phyloP scores from a whole-genome alignment of 2,888 invertebrate species.

The Cerceris rybyensis region DNA sequence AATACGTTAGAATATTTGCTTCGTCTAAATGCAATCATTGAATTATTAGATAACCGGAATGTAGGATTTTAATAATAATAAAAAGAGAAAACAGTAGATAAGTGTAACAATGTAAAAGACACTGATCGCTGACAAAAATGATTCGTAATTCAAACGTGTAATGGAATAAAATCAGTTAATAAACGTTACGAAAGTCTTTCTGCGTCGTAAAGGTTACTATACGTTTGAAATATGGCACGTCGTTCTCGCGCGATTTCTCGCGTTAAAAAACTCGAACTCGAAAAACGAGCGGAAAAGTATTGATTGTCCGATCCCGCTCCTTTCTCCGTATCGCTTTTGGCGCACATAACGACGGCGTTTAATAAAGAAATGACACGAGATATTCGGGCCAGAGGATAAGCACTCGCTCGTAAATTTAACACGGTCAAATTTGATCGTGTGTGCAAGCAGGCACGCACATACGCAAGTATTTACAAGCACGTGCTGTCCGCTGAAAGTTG shows the following conservation, averaged over 20 bases:
- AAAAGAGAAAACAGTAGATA: too few species aligned
- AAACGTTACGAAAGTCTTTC: too few species aligned
- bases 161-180: too few species aligned
- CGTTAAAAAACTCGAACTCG: not conserved
- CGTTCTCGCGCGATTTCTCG: not conserved
- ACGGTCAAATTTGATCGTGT: not conserved
- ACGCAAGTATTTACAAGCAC: slow-evolving; percentile 2
- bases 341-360: slow-evolving; percentile 60
- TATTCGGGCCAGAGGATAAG: slow-evolving; percentile 70
- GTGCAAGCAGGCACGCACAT: slow-evolving; percentile 8
- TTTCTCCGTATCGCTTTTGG: slow-evolving; percentile 9
- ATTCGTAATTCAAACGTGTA: too few species aligned
- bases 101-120: too few species aligned
- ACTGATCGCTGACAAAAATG: too few species aligned
- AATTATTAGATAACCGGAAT: too few species aligned
- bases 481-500: not conserved
- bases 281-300: not conserved
- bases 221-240: too few species aligned
- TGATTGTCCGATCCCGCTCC: not conserved
- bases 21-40: too few species aligned
- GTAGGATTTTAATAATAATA: too few species aligned
- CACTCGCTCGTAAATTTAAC: slow-evolving; percentile 53
- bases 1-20: too few species aligned
- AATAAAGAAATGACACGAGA: slow-evolving; percentile 76
- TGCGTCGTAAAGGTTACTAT: too few species aligned